phyloP scores from a whole-genome alignment of 2,113 vertebrate species.

The Pholis gunnellus region DNA sequence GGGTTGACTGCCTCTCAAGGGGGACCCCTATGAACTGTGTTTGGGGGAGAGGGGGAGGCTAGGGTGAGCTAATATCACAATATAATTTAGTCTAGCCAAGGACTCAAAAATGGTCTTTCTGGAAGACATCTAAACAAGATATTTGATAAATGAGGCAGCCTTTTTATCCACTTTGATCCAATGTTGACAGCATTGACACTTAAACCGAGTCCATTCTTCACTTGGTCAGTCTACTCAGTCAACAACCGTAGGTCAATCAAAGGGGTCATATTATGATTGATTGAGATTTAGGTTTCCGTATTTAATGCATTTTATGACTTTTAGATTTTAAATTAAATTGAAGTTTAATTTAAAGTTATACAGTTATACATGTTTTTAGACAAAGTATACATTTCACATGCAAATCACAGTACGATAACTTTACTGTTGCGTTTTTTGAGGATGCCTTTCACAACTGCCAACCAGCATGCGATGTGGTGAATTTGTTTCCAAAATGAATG shows the following conservation, averaged over 20 bases:
- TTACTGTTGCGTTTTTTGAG: background rate
- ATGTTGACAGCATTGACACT: slow-evolving; percentile 44
- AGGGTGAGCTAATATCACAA: slow-evolving; percentile 28
- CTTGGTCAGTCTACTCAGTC: background rate
- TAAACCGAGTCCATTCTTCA: slow-evolving; percentile 24
- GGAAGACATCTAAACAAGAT: slow-evolving; percentile 60
- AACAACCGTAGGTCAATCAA: background rate
- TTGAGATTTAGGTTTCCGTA: background rate
- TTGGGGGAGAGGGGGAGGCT: slow-evolving; percentile 51
- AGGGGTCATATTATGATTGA: background rate
- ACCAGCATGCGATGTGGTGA: slow-evolving; percentile 13
- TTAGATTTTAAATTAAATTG: background rate
- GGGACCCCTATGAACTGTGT: slow-evolving; percentile 63
- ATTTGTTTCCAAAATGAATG: background rate
- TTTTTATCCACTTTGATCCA: slow-evolving; percentile 45
- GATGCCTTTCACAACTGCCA: background rate
- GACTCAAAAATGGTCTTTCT: slow-evolving; percentile 47
- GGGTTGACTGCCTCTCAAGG: slow-evolving; percentile 56
- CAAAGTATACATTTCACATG: background rate
- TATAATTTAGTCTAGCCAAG: slow-evolving; percentile 57
- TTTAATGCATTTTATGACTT: background rate
- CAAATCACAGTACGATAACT: background rate
- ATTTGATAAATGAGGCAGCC: slow-evolving; percentile 71
- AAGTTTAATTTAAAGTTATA: background rate
- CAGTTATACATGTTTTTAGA: background rate